phyloP scores from a whole-genome alignment of 2,113 vertebrate genomes.

The Anolis sagrei region DNA sequence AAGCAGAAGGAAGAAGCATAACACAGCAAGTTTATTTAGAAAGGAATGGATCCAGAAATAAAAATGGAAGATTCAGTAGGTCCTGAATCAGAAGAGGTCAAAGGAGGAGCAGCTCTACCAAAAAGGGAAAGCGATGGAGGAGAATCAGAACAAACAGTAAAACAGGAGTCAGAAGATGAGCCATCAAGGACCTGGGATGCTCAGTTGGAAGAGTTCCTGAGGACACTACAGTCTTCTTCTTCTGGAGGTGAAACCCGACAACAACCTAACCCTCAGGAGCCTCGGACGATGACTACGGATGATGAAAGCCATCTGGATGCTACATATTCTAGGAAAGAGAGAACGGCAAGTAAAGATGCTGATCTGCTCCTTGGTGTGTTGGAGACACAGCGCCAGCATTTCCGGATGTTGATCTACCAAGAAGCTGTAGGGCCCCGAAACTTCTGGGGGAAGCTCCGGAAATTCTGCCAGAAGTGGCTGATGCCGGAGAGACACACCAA shows the following conservation, averaged over 20 bases:
- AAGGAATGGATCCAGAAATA: neutral
- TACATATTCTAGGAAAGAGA: neutral
- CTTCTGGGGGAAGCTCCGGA: neutral
- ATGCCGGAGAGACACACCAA: neutral
- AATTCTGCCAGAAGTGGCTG: neutral
- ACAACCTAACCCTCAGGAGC: neutral
- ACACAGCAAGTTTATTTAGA: neutral
- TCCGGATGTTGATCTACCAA: neutral
- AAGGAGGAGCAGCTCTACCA: neutral
- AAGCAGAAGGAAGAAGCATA: too few species aligned
- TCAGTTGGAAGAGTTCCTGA: constrained; percentile 10
- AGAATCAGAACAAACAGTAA: neutral
- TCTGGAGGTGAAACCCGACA: neutral
- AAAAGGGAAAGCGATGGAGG: neutral
- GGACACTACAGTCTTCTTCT: neutral
- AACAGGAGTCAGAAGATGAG: neutral
- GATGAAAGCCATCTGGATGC: neutral
- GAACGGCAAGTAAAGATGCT: neutral
- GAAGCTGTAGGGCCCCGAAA: neutral
- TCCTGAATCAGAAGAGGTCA: neutral
- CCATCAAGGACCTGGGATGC: neutral
- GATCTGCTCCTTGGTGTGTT: too few species aligned
- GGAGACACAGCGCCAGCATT: neutral
- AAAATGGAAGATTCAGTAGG: neutral
- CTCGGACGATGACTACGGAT: neutral